Base-by-base conservation (phyloP, 2,113 vertebrate genomes). In the Callipepla californica region DNA sequence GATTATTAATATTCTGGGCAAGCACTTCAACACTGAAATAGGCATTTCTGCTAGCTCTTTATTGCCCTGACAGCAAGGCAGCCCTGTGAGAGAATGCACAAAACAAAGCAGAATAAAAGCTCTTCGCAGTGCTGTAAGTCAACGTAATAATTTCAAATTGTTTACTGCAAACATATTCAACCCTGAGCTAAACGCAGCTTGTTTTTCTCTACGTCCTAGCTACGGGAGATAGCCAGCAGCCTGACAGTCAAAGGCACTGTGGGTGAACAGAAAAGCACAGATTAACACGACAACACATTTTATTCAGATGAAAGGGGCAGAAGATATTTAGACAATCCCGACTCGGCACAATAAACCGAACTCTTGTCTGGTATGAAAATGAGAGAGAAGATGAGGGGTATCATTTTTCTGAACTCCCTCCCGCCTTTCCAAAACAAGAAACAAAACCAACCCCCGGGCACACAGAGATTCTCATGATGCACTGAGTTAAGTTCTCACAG, bases 91-190 rank as follows among this genome's bases (percentile, higher is more conserved):
- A 76, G 89, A 95, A 83, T 5, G 65, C 36, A 68, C 21, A 59
- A 53, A 80, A 65, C 17, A 74, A 77, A 47, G 65, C 30, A 45
- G 50, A 47, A 63, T 45, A 63, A 83, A 90, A 94, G 58, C 53
- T 68, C 85, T 95, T 57, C 77, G 76, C 61, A 78, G 47, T 34
- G 86, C 58, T 85, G 16, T 72, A 90, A 90, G 80, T 66, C 80
- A 85, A 80, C n/a, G 19, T 26, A 57, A 78, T 40, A 7, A 84
- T 72, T 83, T 19, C 53, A 58, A 91, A 75, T 50, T 81, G 85
- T 95, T 93, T 96, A 68, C 68, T 81, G 40, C 57, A 81, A 92
- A 89, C 80, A 70, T 14, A 67, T 77, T 74, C 78, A 85, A 87
- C 75, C 62, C 38, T 34, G 74, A 70, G 73, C 53, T 86, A 86